Percentiles rank a stretch among this genome's conserved stretches.
phyloP scores from a whole-genome alignment of 2,797 vertebrate species.

The Coranthus polyacanthus region DNA sequence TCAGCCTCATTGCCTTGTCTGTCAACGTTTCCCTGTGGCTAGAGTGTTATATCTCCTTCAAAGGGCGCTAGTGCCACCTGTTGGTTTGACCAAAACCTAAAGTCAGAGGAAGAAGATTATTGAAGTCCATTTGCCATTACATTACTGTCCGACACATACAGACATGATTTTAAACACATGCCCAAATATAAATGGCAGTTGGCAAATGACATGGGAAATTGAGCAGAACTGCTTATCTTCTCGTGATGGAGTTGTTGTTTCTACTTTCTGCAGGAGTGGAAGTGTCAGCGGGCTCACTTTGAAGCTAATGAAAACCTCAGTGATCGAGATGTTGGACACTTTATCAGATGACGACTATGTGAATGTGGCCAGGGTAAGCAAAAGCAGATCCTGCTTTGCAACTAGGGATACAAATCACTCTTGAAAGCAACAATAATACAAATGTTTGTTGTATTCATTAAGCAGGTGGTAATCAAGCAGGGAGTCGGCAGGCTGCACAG shows the following conservation, averaged over 20 bases:
- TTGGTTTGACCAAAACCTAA: constrained; percentile 67
- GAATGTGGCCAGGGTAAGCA: constrained; percentile 94
- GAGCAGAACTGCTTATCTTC: background rate
- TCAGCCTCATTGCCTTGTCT: constrained; percentile 11
- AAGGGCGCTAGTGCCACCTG: constrained; percentile 85
- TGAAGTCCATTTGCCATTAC: background rate
- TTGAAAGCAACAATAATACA: constrained; percentile 24
- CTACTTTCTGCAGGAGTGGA: constrained; percentile 88
- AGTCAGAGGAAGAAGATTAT: constrained; percentile 12
- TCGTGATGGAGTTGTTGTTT: constrained; percentile 1
- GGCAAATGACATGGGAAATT: background rate
- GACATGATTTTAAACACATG: constrained; percentile 8
- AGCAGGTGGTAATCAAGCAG: constrained; percentile 57
- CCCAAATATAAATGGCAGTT: background rate
- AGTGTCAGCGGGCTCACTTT: constrained; percentile 97
- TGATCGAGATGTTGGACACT: constrained; percentile 96
- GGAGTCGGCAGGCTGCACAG: constrained; percentile 28
- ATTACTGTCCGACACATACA: background rate
- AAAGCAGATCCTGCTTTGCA: background rate
- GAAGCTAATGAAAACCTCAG: constrained; percentile 98
- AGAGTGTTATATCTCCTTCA: constrained; percentile 38
- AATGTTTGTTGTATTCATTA: constrained; percentile 55
- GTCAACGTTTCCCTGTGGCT: constrained; percentile 11
- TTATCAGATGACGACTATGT: constrained; percentile 98
- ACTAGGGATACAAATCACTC: constrained; percentile 26